Percentiles rank a stretch among this genome's conserved stretches.
These are phyloP conservation scores for Zhengitettix transpicula DNA, from an alignment of 2,888 invertebrate species.

Conservation along the genomic window DNA sequence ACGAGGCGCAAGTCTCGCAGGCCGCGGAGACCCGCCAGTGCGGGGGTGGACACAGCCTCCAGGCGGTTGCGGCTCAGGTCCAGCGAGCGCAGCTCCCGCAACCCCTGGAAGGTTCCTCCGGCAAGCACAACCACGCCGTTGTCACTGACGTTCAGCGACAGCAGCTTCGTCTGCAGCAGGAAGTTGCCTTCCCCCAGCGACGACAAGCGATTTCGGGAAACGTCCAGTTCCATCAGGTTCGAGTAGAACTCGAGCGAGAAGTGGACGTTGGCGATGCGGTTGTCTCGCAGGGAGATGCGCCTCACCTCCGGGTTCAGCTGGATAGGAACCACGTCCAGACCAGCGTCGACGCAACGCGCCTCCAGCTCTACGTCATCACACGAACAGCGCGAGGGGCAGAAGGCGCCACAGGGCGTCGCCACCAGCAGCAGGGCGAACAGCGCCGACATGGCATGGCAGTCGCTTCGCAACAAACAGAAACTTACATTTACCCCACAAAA, in stretches of 20 bases:
- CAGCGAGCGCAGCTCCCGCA: constrained; percentile 45
- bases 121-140: constrained; percentile 53
- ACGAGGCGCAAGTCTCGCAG: constrained; percentile 59
- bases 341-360: constrained; percentile 60
- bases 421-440: no score
- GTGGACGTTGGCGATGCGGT: constrained; percentile 61
- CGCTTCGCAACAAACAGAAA: no score
- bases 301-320: constrained; percentile 71
- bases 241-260: constrained; percentile 67
- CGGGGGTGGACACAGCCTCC: constrained; percentile 35
- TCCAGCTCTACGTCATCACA: constrained; percentile 64
- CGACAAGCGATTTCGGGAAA: constrained; percentile 65
- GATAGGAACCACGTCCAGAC: constrained; percentile 71
- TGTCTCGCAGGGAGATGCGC: constrained; percentile 59
- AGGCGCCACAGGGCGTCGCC: constrained; percentile 23
- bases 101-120: constrained; percentile 59
- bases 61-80: constrained; percentile 65
- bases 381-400: constrained; percentile 65
- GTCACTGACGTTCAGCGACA: constrained; percentile 56
- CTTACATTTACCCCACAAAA: no score
- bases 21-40: constrained; percentile 58
- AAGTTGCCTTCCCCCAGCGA: constrained; percentile 69
- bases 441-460: no score
- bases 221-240: constrained; percentile 60
- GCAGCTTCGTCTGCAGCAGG: constrained; percentile 54